Conservation (phyloP, 2,888 invertebrate species). For the Macrosiphum euphorbiae region DNA sequence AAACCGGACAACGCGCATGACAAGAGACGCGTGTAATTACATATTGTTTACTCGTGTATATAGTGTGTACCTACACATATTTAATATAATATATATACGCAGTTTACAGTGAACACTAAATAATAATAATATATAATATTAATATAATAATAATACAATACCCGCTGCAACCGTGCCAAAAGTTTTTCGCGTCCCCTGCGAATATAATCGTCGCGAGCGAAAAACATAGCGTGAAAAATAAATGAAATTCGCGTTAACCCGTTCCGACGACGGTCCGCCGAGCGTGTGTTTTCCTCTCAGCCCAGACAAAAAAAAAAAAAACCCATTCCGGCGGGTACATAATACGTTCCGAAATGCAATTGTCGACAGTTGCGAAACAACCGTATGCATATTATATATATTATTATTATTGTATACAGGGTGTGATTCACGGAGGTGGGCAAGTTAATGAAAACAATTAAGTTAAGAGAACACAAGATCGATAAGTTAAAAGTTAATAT, state of each 20-base stretch:
- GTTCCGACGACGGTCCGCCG: neutral
- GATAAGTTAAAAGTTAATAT: no score
- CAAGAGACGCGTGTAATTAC: neutral
- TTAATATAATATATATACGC: neutral
- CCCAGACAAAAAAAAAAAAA: neutral
- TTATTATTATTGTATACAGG: neutral
- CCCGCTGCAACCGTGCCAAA: neutral
- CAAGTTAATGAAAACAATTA: no score
- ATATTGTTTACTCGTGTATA: neutral
- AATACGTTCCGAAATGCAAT: constrained; percentile 38
- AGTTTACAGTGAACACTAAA: neutral
- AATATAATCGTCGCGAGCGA: constrained; percentile 31
- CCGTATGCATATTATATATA: neutral
- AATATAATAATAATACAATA: neutral
- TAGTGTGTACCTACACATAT: neutral
- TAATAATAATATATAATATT: neutral
- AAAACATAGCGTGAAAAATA: constrained; percentile 11
- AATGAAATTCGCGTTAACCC: constrained; percentile 6
- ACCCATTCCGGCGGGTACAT: constrained; percentile 11
- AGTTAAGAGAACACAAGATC: no score
- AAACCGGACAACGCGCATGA: neutral
- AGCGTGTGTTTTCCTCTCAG: neutral
- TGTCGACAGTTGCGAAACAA: constrained; percentile 9
- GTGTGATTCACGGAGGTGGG: constrained; percentile 1
- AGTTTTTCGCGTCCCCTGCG: constrained; percentile 16